Evolutionary conservation across 2,888 invertebrate species (phyloP), one percentile per base, ranked within the genome.

Genomic region (Calameuta pallipes): DNA sequence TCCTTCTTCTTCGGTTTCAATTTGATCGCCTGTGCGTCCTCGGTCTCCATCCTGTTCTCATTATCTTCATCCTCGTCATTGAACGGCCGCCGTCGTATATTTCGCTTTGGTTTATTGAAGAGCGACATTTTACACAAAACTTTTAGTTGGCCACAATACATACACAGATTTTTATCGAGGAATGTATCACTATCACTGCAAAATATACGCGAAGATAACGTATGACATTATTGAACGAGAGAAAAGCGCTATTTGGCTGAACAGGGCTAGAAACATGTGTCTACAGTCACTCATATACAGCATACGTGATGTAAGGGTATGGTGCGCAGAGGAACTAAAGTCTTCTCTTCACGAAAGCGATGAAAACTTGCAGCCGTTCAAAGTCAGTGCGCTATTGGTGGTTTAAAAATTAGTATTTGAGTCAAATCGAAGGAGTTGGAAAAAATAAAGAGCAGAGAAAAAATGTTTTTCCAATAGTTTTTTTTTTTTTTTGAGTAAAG

Each of bases 51-150:
- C 82, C 94, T 94, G 74, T 95, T 95, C 75, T 95, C 95, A 84
- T 91, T 90, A 85, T 95, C 95, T 83, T 95, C 94, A 80, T 94
- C 94, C 79, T 93, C 92, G 88, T 95, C 94, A 79, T 93, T 94
- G 92, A 96, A 96, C 79, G 95, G 94, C 78, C 96, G 94, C 82
- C 96, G 93, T 88, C 96, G 96, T 85, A 97, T 96, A 90, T 95
- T 95, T 89, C 97, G 95, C 89, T 95, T 96, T 0, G 98, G 97
- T 92, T 98, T 98, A 87, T 96, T 96, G 92, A 98, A 98, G 83
- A 97, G 91, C 79, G 97, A 96, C 96, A 97, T 96, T 86, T 85
- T 92, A 23, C 56, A 56, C 56, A 23, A 56, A 56, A 56, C 56
- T 56, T 23, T 56, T 56, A 23, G 56, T 56, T 23, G 23, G 9